Conservation (phyloP, 2,797 vertebrate species). For the Mallotus villosus region DNA sequence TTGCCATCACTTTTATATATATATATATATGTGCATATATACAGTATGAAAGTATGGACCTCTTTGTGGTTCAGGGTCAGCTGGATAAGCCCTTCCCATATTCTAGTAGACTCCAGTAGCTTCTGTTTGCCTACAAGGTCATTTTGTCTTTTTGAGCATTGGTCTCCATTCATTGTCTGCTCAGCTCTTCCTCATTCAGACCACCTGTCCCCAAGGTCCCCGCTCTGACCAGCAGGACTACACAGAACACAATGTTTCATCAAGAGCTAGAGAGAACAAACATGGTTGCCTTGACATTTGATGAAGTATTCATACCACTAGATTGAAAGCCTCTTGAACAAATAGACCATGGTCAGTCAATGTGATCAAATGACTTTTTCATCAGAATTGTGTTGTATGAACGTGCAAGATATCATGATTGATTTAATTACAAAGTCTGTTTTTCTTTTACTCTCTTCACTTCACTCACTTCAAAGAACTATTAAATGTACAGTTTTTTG, state of each 20-base stretch:
- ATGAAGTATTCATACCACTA: conserved; percentile 53
- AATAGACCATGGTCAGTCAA: conserved; percentile 19
- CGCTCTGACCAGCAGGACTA: conserved; percentile 16
- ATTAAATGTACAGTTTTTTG: no score
- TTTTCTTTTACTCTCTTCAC: no score
- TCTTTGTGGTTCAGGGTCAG: not conserved
- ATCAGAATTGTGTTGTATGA: conserved; percentile 1
- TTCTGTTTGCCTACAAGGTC: conserved; percentile 46
- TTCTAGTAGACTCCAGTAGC: conserved; percentile 37
- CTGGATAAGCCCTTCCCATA: not conserved
- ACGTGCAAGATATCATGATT: no score
- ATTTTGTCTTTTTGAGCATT: conserved; percentile 26
- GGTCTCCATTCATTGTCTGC: conserved; percentile 53
- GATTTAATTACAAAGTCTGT: no score
- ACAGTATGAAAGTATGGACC: not conserved
- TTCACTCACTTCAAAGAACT: no score
- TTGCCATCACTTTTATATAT: no score
- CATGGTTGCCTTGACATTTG: conserved; percentile 53
- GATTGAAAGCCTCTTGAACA: conserved; percentile 5
- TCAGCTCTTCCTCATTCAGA: conserved; percentile 45
- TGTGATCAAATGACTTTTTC: conserved; percentile 19
- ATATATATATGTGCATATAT: not conserved
- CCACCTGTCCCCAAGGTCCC: conserved; percentile 33
- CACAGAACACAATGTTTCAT: conserved; percentile 42
- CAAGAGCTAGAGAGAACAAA: conserved; percentile 50